phyloP scores from a whole-genome alignment of 2,888 invertebrate species.

The Lacanobia oleracea region DNA sequence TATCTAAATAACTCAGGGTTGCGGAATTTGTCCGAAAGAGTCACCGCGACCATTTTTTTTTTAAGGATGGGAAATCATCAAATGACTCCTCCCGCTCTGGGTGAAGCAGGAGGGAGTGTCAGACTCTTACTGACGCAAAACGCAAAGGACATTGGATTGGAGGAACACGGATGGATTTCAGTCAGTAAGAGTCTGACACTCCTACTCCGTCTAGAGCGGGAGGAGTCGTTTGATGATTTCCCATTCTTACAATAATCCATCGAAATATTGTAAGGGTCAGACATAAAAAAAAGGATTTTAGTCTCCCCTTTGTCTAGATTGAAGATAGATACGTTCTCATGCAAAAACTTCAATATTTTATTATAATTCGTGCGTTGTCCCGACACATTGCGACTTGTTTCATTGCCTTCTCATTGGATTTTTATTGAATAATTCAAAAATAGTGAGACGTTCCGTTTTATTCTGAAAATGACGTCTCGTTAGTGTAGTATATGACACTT shows the following conservation, averaged over 20 bases:
- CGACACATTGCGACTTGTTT: conserved; percentile 82
- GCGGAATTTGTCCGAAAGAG: too few relatives aligned
- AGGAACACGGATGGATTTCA: too few relatives aligned
- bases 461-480: conserved; percentile 80
- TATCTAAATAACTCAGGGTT: conserved; percentile 16
- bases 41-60: too few relatives aligned
- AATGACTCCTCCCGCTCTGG: too few relatives aligned
- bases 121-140: too few relatives aligned
- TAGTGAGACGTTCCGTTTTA: conserved; percentile 76
- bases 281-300: conserved; percentile 60
- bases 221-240: too few relatives aligned
- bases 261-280: conserved; percentile 48
- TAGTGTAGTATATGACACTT: conserved; percentile 73
- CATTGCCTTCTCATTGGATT: conserved; percentile 81
- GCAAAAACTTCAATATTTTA: conserved; percentile 80
- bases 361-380: conserved; percentile 82
- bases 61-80: too few relatives aligned
- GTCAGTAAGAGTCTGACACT: too few relatives aligned
- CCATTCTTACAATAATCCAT: conserved; percentile 15
- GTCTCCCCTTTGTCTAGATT: conserved; percentile 62
- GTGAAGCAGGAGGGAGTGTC: too few relatives aligned
- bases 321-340: conserved; percentile 62
- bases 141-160: too few relatives aligned
- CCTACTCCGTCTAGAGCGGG: too few relatives aligned
- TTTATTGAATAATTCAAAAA: conserved; percentile 88